phyloP scores from a whole-genome alignment of 2,797 vertebrate genomes.

The Balearica regulorum region DNA sequence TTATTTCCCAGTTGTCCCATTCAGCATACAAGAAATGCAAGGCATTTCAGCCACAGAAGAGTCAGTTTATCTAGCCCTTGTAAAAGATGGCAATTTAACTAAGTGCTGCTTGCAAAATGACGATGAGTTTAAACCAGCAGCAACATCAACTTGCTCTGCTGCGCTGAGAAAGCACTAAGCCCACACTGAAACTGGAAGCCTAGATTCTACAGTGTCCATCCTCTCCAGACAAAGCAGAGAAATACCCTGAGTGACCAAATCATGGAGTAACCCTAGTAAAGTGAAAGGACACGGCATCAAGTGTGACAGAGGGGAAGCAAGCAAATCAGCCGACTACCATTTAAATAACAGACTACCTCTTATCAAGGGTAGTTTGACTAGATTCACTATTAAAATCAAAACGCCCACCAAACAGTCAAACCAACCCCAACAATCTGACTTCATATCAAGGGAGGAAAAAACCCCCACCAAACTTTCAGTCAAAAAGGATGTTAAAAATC shows the following conservation, averaged over 20 bases:
- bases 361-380: neutral
- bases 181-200: neutral
- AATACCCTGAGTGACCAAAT: neutral
- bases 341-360: neutral
- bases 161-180: neutral
- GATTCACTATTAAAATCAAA: neutral
- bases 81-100: neutral
- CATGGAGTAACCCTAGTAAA: neutral
- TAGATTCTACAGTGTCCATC: accelerated
- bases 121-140: neutral
- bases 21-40: neutral
- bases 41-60: neutral
- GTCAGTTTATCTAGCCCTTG: neutral
- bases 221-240: neutral
- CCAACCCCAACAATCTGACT: neutral
- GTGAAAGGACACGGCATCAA: neutral
- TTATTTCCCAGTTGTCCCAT: neutral
- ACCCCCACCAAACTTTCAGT: neutral
- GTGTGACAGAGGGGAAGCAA: neutral
- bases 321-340: neutral
- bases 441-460: neutral
- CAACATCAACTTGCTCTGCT: neutral
- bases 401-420: neutral
- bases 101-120: neutral
- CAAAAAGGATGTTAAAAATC: neutral